A percentile compares a stretch with the other conserved stretches of the same genome.
These are phyloP conservation scores for Limnephilus auricula DNA, from an alignment of 2,888 invertebrate genomes.

Conservation along the genomic window DNA sequence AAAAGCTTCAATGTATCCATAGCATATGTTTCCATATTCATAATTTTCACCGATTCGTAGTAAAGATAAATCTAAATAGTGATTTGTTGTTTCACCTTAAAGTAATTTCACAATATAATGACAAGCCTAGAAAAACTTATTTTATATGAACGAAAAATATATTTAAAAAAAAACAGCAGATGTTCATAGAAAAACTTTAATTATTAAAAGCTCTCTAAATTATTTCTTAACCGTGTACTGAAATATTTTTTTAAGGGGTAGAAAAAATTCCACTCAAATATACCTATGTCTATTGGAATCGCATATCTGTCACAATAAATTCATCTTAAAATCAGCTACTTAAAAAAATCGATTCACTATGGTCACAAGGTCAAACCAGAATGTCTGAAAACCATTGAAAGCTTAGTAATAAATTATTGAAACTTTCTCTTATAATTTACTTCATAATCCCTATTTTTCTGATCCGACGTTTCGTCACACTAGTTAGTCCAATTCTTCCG, in stretches of 20 bases:
- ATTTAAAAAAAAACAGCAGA: background rate
- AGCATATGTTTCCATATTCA: too few species aligned
- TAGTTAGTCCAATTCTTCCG: slow-evolving; percentile 58
- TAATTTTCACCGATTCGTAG: too few species aligned
- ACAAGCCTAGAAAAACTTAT: too few species aligned
- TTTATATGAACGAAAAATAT: too few species aligned
- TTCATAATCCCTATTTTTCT: slow-evolving; percentile 51
- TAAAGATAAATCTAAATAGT: too few species aligned
- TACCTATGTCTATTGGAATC: background rate
- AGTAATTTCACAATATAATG: too few species aligned
- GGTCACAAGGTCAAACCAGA: background rate
- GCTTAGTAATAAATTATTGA: background rate
- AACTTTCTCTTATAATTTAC: slow-evolving; percentile 22
- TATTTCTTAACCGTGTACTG: too few species aligned
- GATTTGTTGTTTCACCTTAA: too few species aligned
- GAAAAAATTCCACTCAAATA: background rate
- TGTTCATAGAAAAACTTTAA: background rate
- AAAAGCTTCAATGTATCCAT: too few species aligned
- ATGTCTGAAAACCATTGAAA: background rate
- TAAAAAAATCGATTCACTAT: background rate
- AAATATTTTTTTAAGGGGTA: background rate
- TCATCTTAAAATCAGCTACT: background rate
- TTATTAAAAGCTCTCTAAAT: background rate
- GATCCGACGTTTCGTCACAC: slow-evolving; percentile 49
- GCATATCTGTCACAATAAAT: background rate